Percentiles rank a stretch among this genome's conserved stretches.
These are phyloP conservation scores for Microctenopoma steveboyesi DNA, from an alignment of 2,797 vertebrate genomes.

Conservation along the genomic window DNA sequence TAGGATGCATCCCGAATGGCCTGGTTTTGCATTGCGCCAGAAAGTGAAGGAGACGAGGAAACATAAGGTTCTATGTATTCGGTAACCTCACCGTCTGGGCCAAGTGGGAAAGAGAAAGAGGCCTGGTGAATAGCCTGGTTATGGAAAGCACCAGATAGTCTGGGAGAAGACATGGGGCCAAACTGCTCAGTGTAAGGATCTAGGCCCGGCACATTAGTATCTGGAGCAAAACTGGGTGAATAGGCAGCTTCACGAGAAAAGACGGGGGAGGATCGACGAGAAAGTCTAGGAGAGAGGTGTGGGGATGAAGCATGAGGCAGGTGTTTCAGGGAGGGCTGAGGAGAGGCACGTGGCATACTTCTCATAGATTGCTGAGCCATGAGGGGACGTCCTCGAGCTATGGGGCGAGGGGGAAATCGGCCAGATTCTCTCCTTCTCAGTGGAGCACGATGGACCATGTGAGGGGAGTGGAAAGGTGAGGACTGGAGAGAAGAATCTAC, in stretches of 20 bases:
- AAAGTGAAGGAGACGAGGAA: constrained; percentile 60
- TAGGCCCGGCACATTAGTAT: constrained; percentile 31
- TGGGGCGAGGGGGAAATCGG: constrained; percentile 66
- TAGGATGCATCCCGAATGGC: constrained; percentile 61
- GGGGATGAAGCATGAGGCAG: constrained; percentile 62
- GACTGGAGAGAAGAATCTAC: constrained; percentile 71
- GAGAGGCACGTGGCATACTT: constrained; percentile 70
- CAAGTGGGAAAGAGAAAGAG: constrained; percentile 53
- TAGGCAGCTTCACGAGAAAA: constrained; percentile 40
- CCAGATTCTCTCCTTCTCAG: constrained; percentile 71
- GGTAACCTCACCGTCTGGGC: constrained; percentile 40
- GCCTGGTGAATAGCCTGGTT: constrained; percentile 60
- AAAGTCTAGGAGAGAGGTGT: constrained; percentile 68
- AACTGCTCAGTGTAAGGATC: constrained; percentile 57
- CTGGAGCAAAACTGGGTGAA: constrained; percentile 35
- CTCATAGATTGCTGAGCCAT: constrained; percentile 72
- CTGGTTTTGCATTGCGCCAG: constrained; percentile 68
- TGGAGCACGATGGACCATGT: constrained; percentile 65
- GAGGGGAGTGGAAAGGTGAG: constrained; percentile 78
- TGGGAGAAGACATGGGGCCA: constrained; percentile 54
- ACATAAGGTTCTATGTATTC: constrained; percentile 52
- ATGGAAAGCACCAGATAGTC: constrained; percentile 64
- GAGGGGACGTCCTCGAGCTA: constrained; percentile 81
- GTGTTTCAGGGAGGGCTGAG: constrained; percentile 79
- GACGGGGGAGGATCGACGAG: constrained; percentile 64